A percentile compares a stretch with the other conserved stretches of the same genome.
Evolutionary conservation across 2,888 invertebrate species (phyloP).

Genomic region (Parnassius orleans): DNA sequence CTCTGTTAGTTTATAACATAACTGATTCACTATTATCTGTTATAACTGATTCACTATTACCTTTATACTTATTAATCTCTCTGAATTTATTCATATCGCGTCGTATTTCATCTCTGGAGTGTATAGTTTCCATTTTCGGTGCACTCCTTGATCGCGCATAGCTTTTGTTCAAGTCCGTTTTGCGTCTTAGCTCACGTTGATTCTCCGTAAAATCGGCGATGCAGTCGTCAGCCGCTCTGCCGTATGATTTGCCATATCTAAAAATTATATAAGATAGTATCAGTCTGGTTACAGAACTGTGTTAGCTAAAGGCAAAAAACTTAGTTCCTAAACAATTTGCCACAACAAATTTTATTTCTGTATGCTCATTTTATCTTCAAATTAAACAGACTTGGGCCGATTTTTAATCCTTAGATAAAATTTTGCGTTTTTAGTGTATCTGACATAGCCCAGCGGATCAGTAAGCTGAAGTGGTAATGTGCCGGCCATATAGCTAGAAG

Average conservation of each 20-base stretch:
- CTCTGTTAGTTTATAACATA: neutral
- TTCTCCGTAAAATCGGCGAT: conserved; percentile 78
- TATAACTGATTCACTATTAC: conserved; percentile 41
- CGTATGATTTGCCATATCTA: conserved; percentile 81
- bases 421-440: no score
- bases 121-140: conserved; percentile 80
- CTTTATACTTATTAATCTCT: conserved; percentile 78
- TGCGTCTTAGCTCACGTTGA: conserved; percentile 64
- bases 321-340: no score
- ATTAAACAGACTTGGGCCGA: no score
- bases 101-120: conserved; percentile 78
- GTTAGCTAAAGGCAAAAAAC: no score
- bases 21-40: neutral
- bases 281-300: no score
- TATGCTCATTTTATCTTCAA: no score
- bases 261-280: conserved; percentile 4
- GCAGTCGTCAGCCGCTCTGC: conserved; percentile 81
- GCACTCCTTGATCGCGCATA: conserved; percentile 76
- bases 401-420: no score
- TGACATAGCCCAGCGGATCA: no score
- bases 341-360: no score
- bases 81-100: conserved; percentile 73
- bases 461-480: no score
- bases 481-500: no score
- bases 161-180: conserved; percentile 66